Percentiles rank a stretch among this genome's conserved stretches.
These are phyloP conservation scores for Sebastes aleutianus DNA, from an alignment of 2,797 vertebrate species.

Conservation along the genomic window DNA sequence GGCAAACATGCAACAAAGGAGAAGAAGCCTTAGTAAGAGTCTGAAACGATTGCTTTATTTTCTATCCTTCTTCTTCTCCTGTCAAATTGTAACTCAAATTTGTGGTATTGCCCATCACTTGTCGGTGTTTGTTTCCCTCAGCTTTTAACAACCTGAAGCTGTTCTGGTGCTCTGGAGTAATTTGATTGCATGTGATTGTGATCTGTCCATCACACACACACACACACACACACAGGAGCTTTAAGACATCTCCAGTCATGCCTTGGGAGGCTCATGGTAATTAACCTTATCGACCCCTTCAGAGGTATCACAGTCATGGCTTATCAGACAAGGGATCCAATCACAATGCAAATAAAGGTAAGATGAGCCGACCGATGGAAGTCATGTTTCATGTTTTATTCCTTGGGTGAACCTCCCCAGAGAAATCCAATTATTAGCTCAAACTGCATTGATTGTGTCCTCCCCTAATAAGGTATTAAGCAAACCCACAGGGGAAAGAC, in stretches of 20 bases:
- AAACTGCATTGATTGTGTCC: slow-evolving; percentile 60
- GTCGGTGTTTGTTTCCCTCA: neutral
- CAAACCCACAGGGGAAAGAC: slow-evolving; percentile 14
- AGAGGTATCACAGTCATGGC: slow-evolving; percentile 23
- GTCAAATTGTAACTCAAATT: neutral
- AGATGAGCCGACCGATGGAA: slow-evolving; percentile 33
- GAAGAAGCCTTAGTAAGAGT: neutral
- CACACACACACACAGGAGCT: neutral
- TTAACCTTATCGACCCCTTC: slow-evolving; percentile 61
- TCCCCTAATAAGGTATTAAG: slow-evolving; percentile 24
- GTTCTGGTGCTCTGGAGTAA: neutral
- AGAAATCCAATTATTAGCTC: slow-evolving; percentile 60
- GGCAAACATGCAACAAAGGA: neutral
- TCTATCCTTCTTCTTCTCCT: neutral
- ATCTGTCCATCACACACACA: slow-evolving; percentile 18
- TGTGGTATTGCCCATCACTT: neutral
- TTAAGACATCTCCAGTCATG: slow-evolving; percentile 19
- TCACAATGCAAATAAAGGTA: slow-evolving; percentile 59
- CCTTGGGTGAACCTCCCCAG: neutral
- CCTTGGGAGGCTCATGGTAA: slow-evolving; percentile 41
- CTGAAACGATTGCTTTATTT: neutral
- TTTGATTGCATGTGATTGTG: slow-evolving; percentile 30
- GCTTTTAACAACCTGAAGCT: neutral
- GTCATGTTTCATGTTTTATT: slow-evolving; percentile 37
- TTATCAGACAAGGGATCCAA: slow-evolving; percentile 51